phyloP scores from a whole-genome alignment of 2,888 invertebrate species.

The Cryptophagus acutangulus region DNA sequence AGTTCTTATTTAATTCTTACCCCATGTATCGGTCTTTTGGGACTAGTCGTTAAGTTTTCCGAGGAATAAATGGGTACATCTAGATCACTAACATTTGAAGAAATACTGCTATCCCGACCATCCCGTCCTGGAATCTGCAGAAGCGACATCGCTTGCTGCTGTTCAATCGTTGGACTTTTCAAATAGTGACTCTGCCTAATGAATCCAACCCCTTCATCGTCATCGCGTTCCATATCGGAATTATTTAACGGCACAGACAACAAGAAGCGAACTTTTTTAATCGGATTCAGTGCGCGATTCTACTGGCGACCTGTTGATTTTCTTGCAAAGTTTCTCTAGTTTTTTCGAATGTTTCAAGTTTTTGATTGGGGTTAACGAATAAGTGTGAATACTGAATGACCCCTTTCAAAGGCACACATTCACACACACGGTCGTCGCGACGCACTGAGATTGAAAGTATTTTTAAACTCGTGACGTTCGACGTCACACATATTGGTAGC shows the following conservation, averaged over 20 bases:
- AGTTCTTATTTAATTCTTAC: conserved; percentile 33
- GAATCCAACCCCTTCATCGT: conserved; percentile 52
- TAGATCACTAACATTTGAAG: conserved; percentile 54
- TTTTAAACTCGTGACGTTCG: conserved; percentile 35
- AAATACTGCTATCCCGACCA: conserved; percentile 51
- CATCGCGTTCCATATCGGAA: conserved; percentile 39
- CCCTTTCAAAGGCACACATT: conserved; percentile 33
- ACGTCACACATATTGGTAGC: conserved; percentile 19
- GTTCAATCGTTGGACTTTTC: conserved; percentile 46
- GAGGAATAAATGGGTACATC: conserved; percentile 54
- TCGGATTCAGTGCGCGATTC: conserved; percentile 14
- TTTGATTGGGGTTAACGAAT: not conserved
- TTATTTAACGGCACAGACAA: conserved; percentile 25
- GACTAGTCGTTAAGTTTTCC: conserved; percentile 39
- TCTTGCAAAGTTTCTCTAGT: conserved; percentile 3
- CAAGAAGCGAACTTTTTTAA: conserved; percentile 27
- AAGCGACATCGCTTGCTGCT: conserved; percentile 43
- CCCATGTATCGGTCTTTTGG: conserved; percentile 30
- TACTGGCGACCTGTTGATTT: not conserved
- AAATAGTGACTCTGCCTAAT: conserved; percentile 54
- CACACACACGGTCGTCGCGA: conserved; percentile 30
- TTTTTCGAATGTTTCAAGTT: not conserved
- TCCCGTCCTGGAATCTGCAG: conserved; percentile 48
- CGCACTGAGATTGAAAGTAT: conserved; percentile 32
- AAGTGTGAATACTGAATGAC: conserved; percentile 31